phyloP scores from a whole-genome alignment of 2,797 vertebrate genomes.

The Acestrorhynchus altus region DNA sequence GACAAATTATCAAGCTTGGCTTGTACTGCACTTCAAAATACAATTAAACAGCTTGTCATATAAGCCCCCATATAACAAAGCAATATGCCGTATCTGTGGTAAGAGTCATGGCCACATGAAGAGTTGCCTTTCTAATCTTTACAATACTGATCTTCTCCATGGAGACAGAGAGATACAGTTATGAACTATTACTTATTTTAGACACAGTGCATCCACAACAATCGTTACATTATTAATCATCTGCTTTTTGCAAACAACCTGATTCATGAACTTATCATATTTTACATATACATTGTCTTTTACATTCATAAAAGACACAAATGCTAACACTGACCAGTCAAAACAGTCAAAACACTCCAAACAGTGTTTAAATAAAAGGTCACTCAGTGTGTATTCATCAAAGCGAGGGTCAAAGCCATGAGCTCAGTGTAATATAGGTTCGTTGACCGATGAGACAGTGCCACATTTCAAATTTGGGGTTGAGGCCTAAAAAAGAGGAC shows the following conservation, averaged over 20 bases:
- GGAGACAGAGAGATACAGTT: neutral
- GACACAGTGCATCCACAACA: no score
- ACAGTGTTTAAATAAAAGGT: neutral
- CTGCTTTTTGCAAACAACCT: no score
- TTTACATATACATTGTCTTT: neutral
- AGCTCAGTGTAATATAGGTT: neutral
- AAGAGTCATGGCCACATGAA: neutral
- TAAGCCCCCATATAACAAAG: neutral
- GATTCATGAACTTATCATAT: no score
- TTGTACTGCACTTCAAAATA: neutral
- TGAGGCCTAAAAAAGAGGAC: neutral
- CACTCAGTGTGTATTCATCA: neutral
- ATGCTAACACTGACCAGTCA: neutral
- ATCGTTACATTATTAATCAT: no score
- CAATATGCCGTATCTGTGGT: neutral
- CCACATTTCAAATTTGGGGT: neutral
- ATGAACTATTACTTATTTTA: neutral
- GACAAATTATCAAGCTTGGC: neutral
- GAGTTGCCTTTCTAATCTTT: neutral
- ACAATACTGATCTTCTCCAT: neutral
- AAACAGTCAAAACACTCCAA: neutral
- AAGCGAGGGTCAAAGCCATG: conserved; percentile 4
- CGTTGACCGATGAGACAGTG: conserved; percentile 17
- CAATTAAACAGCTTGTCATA: neutral
- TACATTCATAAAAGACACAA: neutral